Conservation (phyloP, 2,797 vertebrate species). For the Pristis pectinata region DNA sequence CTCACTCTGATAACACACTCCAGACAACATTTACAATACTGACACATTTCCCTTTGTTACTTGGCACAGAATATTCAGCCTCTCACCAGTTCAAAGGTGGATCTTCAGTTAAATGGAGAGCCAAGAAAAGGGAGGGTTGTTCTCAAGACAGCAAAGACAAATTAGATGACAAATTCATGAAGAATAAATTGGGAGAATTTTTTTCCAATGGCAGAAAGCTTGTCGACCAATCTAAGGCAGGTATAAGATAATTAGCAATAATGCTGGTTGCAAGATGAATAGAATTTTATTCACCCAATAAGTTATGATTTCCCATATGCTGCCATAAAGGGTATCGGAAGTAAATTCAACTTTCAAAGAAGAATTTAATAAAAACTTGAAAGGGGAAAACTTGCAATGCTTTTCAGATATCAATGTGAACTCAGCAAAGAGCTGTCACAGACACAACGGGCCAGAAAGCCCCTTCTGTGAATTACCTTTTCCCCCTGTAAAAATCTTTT, state of each 20-base stretch:
- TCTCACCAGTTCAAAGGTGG: not conserved
- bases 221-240: no score
- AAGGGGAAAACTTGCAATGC: not conserved
- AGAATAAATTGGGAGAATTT: not conserved
- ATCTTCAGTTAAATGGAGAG: not conserved
- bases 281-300: no score
- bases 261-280: not conserved
- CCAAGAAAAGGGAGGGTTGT: not conserved
- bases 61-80: not conserved
- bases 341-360: no score
- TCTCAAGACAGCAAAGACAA: not conserved
- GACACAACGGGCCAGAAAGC: no score
- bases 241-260: no score
- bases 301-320: no score
- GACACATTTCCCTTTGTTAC: not conserved
- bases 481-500: not conserved
- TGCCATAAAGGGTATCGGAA: not conserved
- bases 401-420: not conserved
- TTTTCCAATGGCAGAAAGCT: not conserved
- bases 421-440: no score
- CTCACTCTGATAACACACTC: no score
- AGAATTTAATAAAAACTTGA: not conserved
- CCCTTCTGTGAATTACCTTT: no score
- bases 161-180: not conserved
- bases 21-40: no score